Evolutionary conservation across 2,113 vertebrate genomes (phyloP), one percentile per base, ranked within the genome.

Genomic region (Equus przewalskii): DNA sequence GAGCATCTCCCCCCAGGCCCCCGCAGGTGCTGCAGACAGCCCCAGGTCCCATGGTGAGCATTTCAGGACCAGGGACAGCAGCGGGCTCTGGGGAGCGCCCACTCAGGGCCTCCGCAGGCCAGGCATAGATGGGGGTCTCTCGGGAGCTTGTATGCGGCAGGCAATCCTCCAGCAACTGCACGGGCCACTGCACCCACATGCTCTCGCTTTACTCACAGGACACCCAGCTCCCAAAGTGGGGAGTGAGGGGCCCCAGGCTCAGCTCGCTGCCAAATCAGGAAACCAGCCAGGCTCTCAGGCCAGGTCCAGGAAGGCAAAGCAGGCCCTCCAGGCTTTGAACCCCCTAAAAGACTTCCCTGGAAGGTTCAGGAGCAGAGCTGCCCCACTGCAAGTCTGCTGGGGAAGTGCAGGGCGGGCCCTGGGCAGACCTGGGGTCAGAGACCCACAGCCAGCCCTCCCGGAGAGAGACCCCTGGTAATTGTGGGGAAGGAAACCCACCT

Each of bases 61-160:
- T 49, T 92, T 96, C 92, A 83, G 97, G 88, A 94, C 89, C 94
- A 96, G 70, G 96, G 79, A 81, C 54, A 90, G 87, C 79, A 56
- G 49, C 7, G 0, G 18, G 11, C 58, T 11, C 54, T 0, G 1
- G 19, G 24, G 36, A 67, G 21, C 0, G 12, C n/a, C 78, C 18
- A 1, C 19, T 5, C 0, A 1, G 10, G 67, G 62, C 26, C 62
- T 36, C 49, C 12, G 24, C 33, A 1, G 8, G 21, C 41, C 22
- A 12, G 49, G 46, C 14, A 3, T 1, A 3, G 7, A 16, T 0
- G 5, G 13, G 60, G 28, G 58, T 19, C 41, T 30, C 9, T 0
- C 1, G 2, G 56, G 14, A 5, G 8, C 46, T 0, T 5, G 26
- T 4, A 0, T 0, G 58, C 12, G 51, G 8, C 5, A 3, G 3